Evolutionary conservation across 2,888 invertebrate species (phyloP).

Genomic region (Coenonympha arcania): DNA sequence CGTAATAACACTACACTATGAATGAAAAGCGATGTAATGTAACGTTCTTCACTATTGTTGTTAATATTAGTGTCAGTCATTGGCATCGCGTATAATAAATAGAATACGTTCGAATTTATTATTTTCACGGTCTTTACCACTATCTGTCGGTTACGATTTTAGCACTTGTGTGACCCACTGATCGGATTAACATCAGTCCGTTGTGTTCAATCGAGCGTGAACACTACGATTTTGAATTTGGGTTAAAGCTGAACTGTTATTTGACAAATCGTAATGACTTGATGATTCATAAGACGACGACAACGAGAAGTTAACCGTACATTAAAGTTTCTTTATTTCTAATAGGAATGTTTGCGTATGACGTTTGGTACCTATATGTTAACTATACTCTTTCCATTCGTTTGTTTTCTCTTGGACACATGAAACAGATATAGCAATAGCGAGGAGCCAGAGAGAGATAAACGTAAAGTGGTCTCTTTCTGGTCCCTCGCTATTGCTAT

Average conservation of each 20-base stretch:
- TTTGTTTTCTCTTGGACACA: no score
- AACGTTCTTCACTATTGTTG: neutral
- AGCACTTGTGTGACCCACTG: constrained; percentile 11
- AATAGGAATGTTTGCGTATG: no score
- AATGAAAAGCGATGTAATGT: neutral
- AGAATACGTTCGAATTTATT: neutral
- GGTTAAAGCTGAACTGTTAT: constrained; percentile 1
- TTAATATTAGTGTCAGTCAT: neutral
- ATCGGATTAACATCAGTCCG: constrained; percentile 1
- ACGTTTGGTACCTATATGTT: no score
- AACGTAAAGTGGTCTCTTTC: no score
- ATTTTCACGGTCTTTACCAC: constrained; percentile 16
- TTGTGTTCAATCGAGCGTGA: constrained; percentile 13
- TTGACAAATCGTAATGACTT: neutral
- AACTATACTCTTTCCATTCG: no score
- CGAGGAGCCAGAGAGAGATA: no score
- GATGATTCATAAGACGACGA: no score
- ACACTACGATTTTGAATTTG: constrained; percentile 7
- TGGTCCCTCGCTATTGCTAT: no score
- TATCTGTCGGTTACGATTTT: constrained; percentile 7
- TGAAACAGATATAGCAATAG: no score
- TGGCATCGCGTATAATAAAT: neutral
- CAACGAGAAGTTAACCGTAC: no score
- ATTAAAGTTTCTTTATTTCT: no score
- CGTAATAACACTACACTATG: no score